Percentiles rank a stretch among this genome's conserved stretches.
These are phyloP conservation scores for Philereme vetulata DNA, from an alignment of 2,888 invertebrate genomes.

Conservation along the genomic window DNA sequence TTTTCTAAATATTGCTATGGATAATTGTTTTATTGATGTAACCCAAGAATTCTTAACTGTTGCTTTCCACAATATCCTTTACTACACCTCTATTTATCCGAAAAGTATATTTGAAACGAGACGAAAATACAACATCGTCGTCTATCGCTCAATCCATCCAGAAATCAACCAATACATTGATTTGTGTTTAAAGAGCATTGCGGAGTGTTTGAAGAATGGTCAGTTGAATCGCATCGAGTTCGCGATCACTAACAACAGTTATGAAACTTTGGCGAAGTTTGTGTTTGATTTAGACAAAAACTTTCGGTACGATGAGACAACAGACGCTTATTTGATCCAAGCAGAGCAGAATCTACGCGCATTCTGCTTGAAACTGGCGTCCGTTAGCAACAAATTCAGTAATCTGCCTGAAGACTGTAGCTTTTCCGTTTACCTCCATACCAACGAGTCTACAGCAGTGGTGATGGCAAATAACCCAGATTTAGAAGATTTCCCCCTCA, in stretches of 20 bases:
- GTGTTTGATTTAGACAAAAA: slow-evolving; percentile 65
- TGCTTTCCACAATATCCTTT: slow-evolving; percentile 86
- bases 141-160: slow-evolving; percentile 85
- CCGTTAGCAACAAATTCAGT: slow-evolving; percentile 72
- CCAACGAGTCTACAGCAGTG: slow-evolving; percentile 84
- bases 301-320: slow-evolving; percentile 54
- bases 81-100: slow-evolving; percentile 85
- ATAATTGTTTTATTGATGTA: slow-evolving; percentile 80
- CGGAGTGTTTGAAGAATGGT: slow-evolving; percentile 75
- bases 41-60: slow-evolving; percentile 87
- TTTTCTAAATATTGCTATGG: slow-evolving; percentile 49
- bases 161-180: slow-evolving; percentile 86
- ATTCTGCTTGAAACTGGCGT: slow-evolving; percentile 84
- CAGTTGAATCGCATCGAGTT: slow-evolving; percentile 81
- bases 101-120: slow-evolving; percentile 84
- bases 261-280: slow-evolving; percentile 59
- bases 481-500: slow-evolving; percentile 72
- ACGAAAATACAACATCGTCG: slow-evolving; percentile 85
- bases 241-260: slow-evolving; percentile 63
- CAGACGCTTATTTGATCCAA: slow-evolving; percentile 85
- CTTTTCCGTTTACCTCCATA: slow-evolving; percentile 85
- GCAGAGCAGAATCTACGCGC: slow-evolving; percentile 85
- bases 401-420: slow-evolving; percentile 80
- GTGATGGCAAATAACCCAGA: slow-evolving; percentile 79
- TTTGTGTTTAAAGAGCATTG: slow-evolving; percentile 77